phyloP scores from a whole-genome alignment of 2,888 invertebrate species.

The Zele albiditarsus region DNA sequence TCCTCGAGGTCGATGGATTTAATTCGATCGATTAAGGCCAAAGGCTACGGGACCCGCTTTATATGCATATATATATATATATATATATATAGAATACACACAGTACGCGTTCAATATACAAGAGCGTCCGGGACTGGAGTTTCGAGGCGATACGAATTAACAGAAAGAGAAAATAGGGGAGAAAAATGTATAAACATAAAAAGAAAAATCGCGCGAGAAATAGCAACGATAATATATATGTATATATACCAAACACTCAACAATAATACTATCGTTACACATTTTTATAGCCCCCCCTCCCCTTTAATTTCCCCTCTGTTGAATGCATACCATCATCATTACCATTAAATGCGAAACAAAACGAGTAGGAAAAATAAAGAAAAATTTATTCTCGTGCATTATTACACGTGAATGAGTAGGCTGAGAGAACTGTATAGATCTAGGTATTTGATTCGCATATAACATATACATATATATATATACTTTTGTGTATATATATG shows the following conservation, averaged over 20 bases:
- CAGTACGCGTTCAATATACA: constrained; percentile 13
- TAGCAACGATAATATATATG: neutral
- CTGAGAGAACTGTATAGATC: constrained; percentile 20
- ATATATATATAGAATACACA: constrained; percentile 30
- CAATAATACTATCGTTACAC: neutral
- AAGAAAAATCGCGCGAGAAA: neutral
- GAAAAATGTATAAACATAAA: neutral
- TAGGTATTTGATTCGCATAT: constrained; percentile 21
- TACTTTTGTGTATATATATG: constrained; percentile 10
- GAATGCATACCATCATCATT: constrained; percentile 4
- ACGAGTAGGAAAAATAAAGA: neutral
- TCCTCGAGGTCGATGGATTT: constrained; percentile 57
- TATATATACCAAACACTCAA: neutral
- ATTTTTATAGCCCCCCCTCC: neutral
- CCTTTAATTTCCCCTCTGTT: neutral
- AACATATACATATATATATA: constrained; percentile 5
- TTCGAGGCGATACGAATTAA: constrained; percentile 42
- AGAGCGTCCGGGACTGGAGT: constrained; percentile 36
- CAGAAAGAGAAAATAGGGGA: constrained; percentile 40
- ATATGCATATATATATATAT: constrained; percentile 26
- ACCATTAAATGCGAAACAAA: constrained; percentile 19
- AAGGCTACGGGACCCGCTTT: constrained; percentile 50
- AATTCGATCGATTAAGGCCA: constrained; percentile 60
- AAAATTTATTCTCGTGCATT: neutral
- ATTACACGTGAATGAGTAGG: constrained; percentile 26